Evolutionary conservation across 2,797 vertebrate genomes (phyloP), one percentile per base, ranked within the genome.

Genomic region (Sebastes diaconus): DNA sequence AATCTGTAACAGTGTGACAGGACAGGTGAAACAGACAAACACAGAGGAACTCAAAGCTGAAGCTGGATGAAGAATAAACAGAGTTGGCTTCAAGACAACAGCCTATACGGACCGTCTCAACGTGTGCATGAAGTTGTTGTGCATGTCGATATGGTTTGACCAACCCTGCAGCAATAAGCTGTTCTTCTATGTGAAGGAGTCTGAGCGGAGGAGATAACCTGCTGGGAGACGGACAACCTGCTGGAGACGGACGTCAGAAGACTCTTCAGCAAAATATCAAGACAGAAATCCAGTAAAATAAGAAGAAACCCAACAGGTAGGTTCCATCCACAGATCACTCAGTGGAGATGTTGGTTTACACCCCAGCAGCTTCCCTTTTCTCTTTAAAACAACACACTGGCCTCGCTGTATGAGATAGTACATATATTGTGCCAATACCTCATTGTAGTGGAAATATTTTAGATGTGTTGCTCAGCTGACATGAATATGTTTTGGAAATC

Each of bases 221-320:
- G 36, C 29, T 2, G 20, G 39, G n/a, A 57, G 32, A 58, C 34
- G 10, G 1, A 36, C 34, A 34, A 34, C 32, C 32, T 34, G 32
- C 32, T 34, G 39, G n/a, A 60, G 32, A 58, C 34, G 12, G 36
- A 39, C 36, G 36, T 39, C 36, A 14, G 36, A 64, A 39, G 59
- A 80, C 64, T 81, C 34, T 72, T 36, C 68, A 10, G 57, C 14
- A 54, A 54, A 32, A 68, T 20, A 55, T 52, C 73, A 71, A 46
- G 77, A 84, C n/a, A 22, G 32, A 63, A 14, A 52, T 55, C 60
- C 39, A 80, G 72, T 2, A 75, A 64, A 75, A 73, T 36, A 70
- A 71, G 60, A 55, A 61, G 46, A 68, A 18, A 46, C 22, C 42
- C 18, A 73, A 77, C 71, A 84, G 92, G 88, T 93, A 52, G 8